These are phyloP conservation scores for Narcine bancroftii DNA, from an alignment of 2,113 vertebrate species.

Conservation along the genomic window DNA sequence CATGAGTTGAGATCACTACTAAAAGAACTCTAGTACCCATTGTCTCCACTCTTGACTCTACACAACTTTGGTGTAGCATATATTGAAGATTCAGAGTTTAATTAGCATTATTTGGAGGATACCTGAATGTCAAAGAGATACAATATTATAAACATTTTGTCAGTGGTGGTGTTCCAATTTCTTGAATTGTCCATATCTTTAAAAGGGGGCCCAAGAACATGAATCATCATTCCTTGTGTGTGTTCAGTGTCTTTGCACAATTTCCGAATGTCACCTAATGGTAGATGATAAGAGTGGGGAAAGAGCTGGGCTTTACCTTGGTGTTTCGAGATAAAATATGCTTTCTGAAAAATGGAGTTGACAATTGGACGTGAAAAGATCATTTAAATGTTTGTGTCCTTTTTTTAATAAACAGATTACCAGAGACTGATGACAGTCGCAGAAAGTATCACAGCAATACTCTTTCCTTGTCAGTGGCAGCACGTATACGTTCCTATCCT, in stretches of 20 bases:
- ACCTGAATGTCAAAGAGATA: background rate
- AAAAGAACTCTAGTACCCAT: background rate
- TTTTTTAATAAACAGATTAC: constrained; percentile 59
- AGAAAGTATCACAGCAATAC: constrained; percentile 72
- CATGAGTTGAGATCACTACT: background rate
- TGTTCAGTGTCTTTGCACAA: no score
- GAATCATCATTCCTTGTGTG: background rate
- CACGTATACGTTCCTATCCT: constrained; percentile 77
- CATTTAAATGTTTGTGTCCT: constrained; percentile 21
- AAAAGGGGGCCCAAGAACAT: background rate
- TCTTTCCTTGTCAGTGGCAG: constrained; percentile 80
- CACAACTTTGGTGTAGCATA: background rate
- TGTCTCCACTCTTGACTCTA: background rate
- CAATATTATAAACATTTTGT: background rate
- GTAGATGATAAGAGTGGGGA: background rate
- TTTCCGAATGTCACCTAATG: background rate
- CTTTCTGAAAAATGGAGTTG: background rate
- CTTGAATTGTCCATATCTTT: background rate
- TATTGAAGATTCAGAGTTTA: background rate
- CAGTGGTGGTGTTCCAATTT: background rate
- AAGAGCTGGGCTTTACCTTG: background rate
- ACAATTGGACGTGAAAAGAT: background rate
- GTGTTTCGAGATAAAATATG: background rate
- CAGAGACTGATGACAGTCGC: constrained; percentile 79
- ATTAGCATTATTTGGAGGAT: background rate